Evolutionary conservation across 2,113 vertebrate genomes (phyloP), one percentile per base, ranked within the genome.

Genomic region (Garra rufa): DNA sequence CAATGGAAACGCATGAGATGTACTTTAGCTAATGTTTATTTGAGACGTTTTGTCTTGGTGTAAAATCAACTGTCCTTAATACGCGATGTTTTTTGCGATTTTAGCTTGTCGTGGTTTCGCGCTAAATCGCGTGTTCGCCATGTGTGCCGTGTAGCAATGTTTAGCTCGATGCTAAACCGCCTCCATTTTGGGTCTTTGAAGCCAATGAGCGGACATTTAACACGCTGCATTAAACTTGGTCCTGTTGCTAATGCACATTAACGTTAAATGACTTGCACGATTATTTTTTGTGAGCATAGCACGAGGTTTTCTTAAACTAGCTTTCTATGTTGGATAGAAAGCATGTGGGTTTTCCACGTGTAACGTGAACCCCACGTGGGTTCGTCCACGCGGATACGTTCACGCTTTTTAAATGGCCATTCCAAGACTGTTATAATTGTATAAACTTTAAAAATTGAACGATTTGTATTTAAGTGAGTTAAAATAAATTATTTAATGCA

Each of bases 331-430:
- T 70, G 1, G 21, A 13, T 3, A 4, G 7, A 17, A 13, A 52
- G 24, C 41, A 17, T 11, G 73, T 30, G 44, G 24, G 17, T 11
- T 26, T 79, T 44, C 38, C 76, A 79, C 76, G 76, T 65, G 59
- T 48, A 44, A 46, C 77, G 41, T 3, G 50, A n/a, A 11, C n/a
- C 85, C 84, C 88, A 89, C 86, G 88, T 89, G 88, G 86, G 88
- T 30, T 57, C 50, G 7, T 67, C 46, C 59, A 75, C 80, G 75
- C 79, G 82, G 34, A n/a, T n/a, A n/a, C n/a, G n/a, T n/a, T n/a
- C n/a, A n/a, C n/a, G n/a, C n/a, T n/a, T n/a, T n/a, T n/a, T n/a
- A n/a, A n/a, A n/a, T n/a, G n/a, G n/a, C n/a, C n/a, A n/a, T n/a
- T n/a, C n/a, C n/a, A n/a, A n/a, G n/a, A n/a, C n/a, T n/a, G n/a